Conservation (phyloP, 2,888 invertebrate genomes). For the Lasioglossum oenotherae region DNA sequence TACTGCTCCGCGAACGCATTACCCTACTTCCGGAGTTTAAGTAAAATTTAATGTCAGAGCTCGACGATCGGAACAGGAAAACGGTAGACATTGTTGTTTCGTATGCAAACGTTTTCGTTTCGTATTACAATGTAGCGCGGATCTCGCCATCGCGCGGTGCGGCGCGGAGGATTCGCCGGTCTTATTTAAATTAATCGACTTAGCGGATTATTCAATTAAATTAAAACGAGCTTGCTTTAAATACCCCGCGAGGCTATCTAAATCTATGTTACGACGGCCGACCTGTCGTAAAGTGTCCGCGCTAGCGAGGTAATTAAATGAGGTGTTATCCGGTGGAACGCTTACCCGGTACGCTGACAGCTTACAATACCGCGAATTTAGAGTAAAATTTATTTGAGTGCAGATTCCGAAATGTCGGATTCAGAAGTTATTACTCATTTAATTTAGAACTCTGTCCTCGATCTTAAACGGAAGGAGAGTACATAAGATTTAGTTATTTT, state of each 20-base stretch:
- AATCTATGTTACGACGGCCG: background rate
- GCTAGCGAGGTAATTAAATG: background rate
- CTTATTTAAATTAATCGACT: conserved; percentile 34
- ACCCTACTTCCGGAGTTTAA: conserved; percentile 56
- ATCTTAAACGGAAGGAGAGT: no score
- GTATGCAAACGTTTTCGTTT: conserved; percentile 38
- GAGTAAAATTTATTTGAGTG: background rate
- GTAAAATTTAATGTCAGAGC: conserved; percentile 54
- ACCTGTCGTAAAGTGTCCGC: background rate
- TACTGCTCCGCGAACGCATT: conserved; percentile 45
- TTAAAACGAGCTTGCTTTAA: background rate
- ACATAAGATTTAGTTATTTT: no score
- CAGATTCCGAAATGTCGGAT: no score
- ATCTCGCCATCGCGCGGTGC: no score
- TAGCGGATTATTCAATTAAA: conserved; percentile 35
- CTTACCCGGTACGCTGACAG: background rate
- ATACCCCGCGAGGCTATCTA: background rate
- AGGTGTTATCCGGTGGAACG: background rate
- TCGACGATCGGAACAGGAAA: conserved; percentile 18
- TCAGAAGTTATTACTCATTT: no score
- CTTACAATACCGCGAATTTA: background rate
- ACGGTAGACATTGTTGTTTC: conserved; percentile 33
- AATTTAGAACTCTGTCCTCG: no score
- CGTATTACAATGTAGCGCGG: background rate
- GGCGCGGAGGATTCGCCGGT: background rate